Conservation (phyloP, 2,113 vertebrate genomes). For the Anoplopoma fimbria region DNA sequence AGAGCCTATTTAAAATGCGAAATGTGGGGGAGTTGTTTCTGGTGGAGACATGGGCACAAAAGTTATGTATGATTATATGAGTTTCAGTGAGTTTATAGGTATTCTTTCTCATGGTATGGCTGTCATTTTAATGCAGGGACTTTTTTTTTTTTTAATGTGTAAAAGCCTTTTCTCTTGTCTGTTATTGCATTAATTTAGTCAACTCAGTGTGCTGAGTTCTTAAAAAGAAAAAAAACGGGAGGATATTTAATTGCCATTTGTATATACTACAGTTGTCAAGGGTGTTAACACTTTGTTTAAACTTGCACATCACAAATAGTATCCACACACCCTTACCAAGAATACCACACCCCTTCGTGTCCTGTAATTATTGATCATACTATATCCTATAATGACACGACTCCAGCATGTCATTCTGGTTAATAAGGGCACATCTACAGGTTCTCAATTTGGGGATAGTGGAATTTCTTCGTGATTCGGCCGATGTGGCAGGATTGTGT, state of each 20-base stretch:
- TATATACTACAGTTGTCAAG: not conserved
- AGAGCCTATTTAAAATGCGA: not conserved
- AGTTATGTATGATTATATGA: not conserved
- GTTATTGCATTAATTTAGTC: not conserved
- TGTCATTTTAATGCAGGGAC: not conserved
- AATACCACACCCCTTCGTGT: conserved; percentile 28
- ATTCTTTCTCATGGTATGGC: not conserved
- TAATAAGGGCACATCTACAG: conserved; percentile 1
- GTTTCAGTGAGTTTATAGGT: not conserved
- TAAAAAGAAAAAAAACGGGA: not conserved
- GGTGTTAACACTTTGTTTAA: not conserved
- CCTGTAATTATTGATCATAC: conserved; percentile 9
- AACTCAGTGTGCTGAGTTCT: not conserved
- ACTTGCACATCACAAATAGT: not conserved
- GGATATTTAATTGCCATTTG: not conserved
- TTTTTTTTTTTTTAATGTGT: conserved; percentile 2
- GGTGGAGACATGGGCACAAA: not conserved
- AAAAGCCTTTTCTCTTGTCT: not conserved
- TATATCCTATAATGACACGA: conserved; percentile 46
- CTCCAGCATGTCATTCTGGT: not conserved
- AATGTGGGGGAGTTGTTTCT: conserved; percentile 6
- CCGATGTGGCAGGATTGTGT: not conserved
- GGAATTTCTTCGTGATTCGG: not conserved
- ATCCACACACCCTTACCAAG: conserved; percentile 32
- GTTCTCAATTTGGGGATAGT: not conserved